Percentiles rank a stretch among this genome's conserved stretches.
Conservation (phyloP, 2,113 vertebrate species). For the Petrocephalus zakoni region DNA sequence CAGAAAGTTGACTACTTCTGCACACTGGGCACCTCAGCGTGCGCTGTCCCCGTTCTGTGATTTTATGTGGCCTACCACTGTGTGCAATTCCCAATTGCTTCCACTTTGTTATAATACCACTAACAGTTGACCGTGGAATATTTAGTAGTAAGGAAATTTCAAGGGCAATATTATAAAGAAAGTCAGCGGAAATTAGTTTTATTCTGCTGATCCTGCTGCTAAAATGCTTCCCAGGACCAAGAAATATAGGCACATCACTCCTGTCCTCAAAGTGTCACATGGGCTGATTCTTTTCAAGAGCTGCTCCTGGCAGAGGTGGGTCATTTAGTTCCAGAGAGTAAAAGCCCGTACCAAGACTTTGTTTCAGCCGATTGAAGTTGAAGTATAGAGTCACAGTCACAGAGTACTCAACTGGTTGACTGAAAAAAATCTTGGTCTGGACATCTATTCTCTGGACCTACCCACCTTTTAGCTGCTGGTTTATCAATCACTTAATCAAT, state of each 20-base stretch:
- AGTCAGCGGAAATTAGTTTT: neutral
- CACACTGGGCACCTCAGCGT: too few relatives aligned
- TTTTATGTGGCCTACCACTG: too few relatives aligned
- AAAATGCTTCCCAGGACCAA: neutral
- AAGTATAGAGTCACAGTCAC: neutral
- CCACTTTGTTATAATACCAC: too few relatives aligned
- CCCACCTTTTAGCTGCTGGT: neutral
- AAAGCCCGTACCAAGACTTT: too few relatives aligned
- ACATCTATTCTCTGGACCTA: neutral
- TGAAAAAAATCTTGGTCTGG: neutral
- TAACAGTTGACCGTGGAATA: too few relatives aligned
- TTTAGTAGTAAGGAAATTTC: too few relatives aligned
- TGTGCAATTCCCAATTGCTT: too few relatives aligned
- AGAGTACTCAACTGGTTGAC: neutral
- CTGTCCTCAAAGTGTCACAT: neutral
- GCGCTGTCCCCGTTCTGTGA: too few relatives aligned
- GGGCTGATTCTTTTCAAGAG: neutral
- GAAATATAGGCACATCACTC: neutral
- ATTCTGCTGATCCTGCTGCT: neutral
- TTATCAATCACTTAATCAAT: neutral
- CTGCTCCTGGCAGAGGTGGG: neutral
- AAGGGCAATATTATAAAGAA: neutral
- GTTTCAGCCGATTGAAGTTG: too few relatives aligned
- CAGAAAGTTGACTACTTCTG: too few relatives aligned
- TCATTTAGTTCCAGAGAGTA: too few relatives aligned